These are phyloP conservation scores for Pitangus sulphuratus DNA, from an alignment of 2,797 vertebrate species.

Conservation along the genomic window DNA sequence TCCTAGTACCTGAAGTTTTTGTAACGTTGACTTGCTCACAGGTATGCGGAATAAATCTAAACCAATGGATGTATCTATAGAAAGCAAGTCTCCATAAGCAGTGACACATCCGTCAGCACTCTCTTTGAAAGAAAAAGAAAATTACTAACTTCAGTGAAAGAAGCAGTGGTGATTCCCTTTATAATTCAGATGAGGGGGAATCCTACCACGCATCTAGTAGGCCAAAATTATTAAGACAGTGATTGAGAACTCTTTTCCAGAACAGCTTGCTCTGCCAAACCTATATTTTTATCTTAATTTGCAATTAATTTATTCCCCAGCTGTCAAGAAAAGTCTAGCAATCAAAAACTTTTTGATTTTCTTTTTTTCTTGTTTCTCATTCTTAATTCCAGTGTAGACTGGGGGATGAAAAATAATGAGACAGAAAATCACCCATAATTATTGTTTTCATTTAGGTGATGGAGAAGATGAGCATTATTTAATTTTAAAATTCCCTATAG, in stretches of 20 bases:
- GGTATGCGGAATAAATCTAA: not conserved
- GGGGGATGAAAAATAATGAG: not conserved
- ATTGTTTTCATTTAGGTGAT: not conserved
- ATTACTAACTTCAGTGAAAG: not conserved
- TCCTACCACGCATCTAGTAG: not conserved
- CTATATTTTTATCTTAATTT: not conserved
- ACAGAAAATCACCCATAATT: not conserved
- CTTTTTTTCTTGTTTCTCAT: not conserved
- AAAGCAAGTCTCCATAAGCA: not conserved
- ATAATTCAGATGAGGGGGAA: not conserved
- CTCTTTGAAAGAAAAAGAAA: not conserved
- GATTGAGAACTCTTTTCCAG: not conserved
- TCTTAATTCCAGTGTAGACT: not conserved
- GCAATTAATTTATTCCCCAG: not conserved
- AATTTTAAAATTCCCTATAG: not conserved
- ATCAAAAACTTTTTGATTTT: not conserved
- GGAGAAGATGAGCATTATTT: not conserved
- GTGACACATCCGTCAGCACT: not conserved
- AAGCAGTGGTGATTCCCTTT: not conserved
- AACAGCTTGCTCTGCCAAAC: not conserved
- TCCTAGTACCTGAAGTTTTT: not conserved
- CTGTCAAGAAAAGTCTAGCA: not conserved
- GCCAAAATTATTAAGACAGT: not conserved
- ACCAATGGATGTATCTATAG: not conserved
- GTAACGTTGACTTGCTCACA: not conserved